Base-by-base conservation (phyloP, 2,113 vertebrate genomes). In the Mohoua ochrocephala region DNA sequence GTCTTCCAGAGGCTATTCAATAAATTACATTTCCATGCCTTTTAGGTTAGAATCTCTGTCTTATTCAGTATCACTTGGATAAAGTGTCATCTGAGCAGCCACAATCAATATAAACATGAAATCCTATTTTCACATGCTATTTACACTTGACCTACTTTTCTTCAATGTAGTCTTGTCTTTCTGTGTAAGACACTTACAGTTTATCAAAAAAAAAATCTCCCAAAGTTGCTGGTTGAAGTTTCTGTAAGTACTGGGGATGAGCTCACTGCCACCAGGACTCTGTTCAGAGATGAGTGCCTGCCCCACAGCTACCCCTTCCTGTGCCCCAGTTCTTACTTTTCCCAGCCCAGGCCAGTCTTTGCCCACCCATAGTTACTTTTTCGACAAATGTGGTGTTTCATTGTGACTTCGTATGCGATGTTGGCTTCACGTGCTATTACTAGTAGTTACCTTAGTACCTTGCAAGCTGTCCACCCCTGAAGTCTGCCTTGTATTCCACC, bases 351-450 rank as follows among this genome's bases (percentile, higher is more conserved):
- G 15, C 15, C 15, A 31, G 35, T 61, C 56, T 81, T 84, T 81
- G 12, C 18, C 19, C 39, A 27, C 8, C 8, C 17, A 7, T 64
- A 64, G 22, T 52, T 84, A 42, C 3, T 69, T 84, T 76, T 73
- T 28, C 21, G 21, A 5, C 3, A 37, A 3, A 52, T 64, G 17
- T 11, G 24, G 3, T 60, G 22, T 81, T 93, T 70, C 14, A 16
- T 0, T 53, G 41, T 90, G 64, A 47, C 39, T 83, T 33, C 0
- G 0, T 47, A 14, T 26, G 10, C 2, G 2, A 2, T 56, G 14
- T 57, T 68, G 39, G 22, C 57, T 85, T 82, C 0, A 0, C 13
- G 3, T 41, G 10, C 20, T 53, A 0, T 41, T 81, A 10, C 27
- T 24, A 10, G n/a, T 39, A 0, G 9, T 42, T 70, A 31, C 23